Evolutionary conservation across 2,113 vertebrate species (phyloP).

Genomic region (Nothocercus julius): DNA sequence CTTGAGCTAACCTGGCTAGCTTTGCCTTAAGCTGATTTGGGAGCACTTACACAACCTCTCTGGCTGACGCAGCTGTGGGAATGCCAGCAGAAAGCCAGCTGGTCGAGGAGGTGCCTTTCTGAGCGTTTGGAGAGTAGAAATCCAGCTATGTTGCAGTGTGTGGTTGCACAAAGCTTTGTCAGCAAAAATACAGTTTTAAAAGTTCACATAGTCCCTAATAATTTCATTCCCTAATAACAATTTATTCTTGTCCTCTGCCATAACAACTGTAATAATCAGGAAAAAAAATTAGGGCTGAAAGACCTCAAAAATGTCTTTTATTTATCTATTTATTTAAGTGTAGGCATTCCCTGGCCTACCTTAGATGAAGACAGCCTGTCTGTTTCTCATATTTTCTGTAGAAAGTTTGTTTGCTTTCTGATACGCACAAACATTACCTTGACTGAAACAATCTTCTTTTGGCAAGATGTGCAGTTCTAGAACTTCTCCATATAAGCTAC

Average conservation of each 20-base stretch:
- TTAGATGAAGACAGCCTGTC: not conserved
- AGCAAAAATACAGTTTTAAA: not conserved
- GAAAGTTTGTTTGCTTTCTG: not conserved
- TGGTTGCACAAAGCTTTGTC: not conserved
- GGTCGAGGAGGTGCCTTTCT: not conserved
- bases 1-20: not conserved
- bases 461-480: no score
- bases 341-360: not conserved
- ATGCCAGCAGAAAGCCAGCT: not conserved
- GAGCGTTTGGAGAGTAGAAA: accelerated
- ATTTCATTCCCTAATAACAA: not conserved
- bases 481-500: no score
- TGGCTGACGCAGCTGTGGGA: not conserved
- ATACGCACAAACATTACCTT: not conserved
- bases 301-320: not conserved
- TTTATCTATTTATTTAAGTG: not conserved
- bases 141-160: not conserved
- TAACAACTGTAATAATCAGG: not conserved
- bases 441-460: not conserved
- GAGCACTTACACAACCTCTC: not conserved
- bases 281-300: not conserved
- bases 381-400: accelerated
- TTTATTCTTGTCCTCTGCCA: not conserved
- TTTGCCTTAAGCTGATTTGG: not conserved
- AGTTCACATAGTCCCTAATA: not conserved